Percentiles rank a stretch among this genome's conserved stretches.
These are phyloP conservation scores for Onthophagus taurus DNA, from an alignment of 1,140 invertebrate genomes.

Conservation along the genomic window DNA sequence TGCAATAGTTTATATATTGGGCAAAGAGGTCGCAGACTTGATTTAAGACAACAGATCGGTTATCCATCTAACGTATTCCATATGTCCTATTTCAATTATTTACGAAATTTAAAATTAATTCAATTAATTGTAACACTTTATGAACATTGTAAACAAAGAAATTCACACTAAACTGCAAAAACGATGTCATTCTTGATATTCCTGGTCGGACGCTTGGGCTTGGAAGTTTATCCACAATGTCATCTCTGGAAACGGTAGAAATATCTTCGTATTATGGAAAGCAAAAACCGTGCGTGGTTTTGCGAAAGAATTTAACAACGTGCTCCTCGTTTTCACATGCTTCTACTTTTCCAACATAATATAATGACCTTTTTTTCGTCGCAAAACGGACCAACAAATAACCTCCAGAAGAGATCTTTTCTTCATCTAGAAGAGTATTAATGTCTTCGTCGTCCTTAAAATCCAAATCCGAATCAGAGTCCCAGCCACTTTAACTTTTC, in stretches of 20 bases:
- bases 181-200: neutral
- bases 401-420: slow-evolving; percentile 5
- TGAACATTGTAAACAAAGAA: neutral
- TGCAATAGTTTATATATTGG: too few species aligned
- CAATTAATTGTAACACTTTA: too few species aligned
- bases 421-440: slow-evolving; percentile 17
- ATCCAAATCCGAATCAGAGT: slow-evolving; percentile 1
- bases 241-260: neutral
- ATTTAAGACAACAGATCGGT: too few species aligned
- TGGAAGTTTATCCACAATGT: neutral
- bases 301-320: neutral
- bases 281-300: too few species aligned
- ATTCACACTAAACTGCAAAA: neutral
- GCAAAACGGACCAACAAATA: slow-evolving; percentile 11
- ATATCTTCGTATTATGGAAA: neutral
- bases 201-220: neutral
- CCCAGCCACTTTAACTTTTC: slow-evolving; percentile 1
- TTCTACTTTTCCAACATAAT: slow-evolving; percentile 16
- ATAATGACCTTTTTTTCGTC: slow-evolving; percentile 14
- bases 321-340: neutral
- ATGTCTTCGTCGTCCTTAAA: slow-evolving; percentile 3
- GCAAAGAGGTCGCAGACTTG: too few species aligned
- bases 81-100: too few species aligned
- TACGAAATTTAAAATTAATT: too few species aligned
- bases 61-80: too few species aligned